A percentile compares a stretch with the other conserved stretches of the same genome.
Conservation (phyloP, 2,113 vertebrate species). For the Anarhynchus alexandrinus region DNA sequence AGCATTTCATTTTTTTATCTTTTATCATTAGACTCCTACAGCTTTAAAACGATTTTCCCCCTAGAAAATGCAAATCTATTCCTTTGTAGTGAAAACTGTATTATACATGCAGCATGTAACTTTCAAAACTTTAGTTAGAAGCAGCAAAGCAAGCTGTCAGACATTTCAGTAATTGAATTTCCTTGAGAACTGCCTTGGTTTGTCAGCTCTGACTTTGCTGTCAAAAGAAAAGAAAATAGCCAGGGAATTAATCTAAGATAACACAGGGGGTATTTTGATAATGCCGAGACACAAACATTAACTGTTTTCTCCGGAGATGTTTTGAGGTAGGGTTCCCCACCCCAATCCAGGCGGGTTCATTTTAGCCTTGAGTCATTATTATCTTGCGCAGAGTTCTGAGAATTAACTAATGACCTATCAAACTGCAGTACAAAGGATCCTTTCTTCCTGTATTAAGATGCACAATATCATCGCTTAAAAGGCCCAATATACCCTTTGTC, state of each 20-base stretch:
- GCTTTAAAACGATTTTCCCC: conserved; percentile 58
- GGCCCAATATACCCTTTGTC: conserved; percentile 51
- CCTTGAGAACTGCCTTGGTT: conserved; percentile 72
- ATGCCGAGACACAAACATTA: conserved; percentile 50
- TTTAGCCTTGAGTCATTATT: conserved; percentile 57
- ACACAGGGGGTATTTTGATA: conserved; percentile 67
- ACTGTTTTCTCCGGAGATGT: conserved; percentile 49
- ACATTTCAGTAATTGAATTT: conserved; percentile 78
- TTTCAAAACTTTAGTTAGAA: conserved; percentile 73
- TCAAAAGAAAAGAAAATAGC: conserved; percentile 75
- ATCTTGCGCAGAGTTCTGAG: conserved; percentile 50
- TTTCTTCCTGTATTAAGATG: conserved; percentile 67
- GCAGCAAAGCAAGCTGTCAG: conserved; percentile 74
- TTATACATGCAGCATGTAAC: conserved; percentile 65
- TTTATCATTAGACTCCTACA: conserved; percentile 59
- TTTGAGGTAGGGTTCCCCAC: neutral
- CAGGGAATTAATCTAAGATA: conserved; percentile 71
- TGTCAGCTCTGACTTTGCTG: conserved; percentile 76
- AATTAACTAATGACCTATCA: conserved; percentile 71
- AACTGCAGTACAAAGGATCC: conserved; percentile 44
- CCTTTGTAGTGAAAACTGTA: conserved; percentile 60
- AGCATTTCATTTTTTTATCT: conserved; percentile 52
- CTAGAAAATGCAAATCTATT: conserved; percentile 62
- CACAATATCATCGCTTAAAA: conserved; percentile 57
- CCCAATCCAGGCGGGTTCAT: neutral